Evolutionary conservation across 2,113 vertebrate species (phyloP), one percentile per base, ranked within the genome.

Genomic region (Psophia crepitans): DNA sequence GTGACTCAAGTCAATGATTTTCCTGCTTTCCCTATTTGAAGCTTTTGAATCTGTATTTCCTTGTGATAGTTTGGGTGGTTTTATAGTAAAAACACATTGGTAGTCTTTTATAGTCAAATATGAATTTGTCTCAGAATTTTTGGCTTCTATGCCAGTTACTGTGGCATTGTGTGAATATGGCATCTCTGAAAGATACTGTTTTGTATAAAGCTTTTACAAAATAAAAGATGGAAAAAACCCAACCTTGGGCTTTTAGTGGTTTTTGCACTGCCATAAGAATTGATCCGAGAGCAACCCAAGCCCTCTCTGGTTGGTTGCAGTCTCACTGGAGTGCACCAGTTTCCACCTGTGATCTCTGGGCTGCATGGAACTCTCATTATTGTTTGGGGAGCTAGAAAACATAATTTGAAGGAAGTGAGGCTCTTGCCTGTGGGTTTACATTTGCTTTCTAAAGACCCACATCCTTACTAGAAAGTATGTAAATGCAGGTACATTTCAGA

Each of bases 351-450:
- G 48, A 43, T 56, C 28, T 60, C 27, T 90, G 46, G 26, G 51
- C 51, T 2, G 1, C 0, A 0, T 64, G n/a, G 53, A 91, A 58
- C 32, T 78, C 2, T 6, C 6, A 10, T 57, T 73, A 19, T 53
- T 8, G 8, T 54, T 81, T 46, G 41, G 56, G 54, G 22, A 89
- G 20, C 81, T 82, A 1, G 69, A 32, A 35, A 60, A 35, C 32
- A 18, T 35, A 80, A 65, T 13, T 60, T 2, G 1, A 80, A 84
- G 46, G 37, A 35, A 61, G 32, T 16, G 44, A 88, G 66, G 44
- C 51, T n/a, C 12, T 54, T 81, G 28, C 60, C 46, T 87, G 1
- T 57, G 46, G 69, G 56, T 6, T 96, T 81, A 14, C 7, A 5
- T 78, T 87, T 64, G 33, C 21, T 64, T 44, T 91, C 16, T 16